phyloP scores from a whole-genome alignment of 2,797 vertebrate species.

The Clamator glandarius region DNA sequence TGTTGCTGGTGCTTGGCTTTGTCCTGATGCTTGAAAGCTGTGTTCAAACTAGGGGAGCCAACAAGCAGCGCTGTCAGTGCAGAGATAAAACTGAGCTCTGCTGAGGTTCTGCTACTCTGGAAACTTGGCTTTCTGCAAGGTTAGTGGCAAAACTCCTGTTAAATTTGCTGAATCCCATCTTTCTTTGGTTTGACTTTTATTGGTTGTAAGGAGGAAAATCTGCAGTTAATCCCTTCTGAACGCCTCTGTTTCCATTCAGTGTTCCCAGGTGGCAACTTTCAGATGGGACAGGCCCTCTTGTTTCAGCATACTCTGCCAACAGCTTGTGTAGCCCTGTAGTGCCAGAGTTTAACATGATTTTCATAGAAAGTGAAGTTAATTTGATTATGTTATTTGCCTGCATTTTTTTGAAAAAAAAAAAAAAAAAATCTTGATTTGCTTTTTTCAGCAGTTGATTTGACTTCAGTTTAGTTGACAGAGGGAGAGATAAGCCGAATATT shows the following conservation, averaged over 20 bases:
- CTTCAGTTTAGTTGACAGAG: neutral
- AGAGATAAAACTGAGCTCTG: neutral
- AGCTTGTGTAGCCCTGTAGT: neutral
- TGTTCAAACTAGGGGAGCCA: neutral
- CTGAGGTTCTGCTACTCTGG: neutral
- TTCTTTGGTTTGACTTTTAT: neutral
- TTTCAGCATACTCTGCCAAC: neutral
- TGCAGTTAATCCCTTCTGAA: neutral
- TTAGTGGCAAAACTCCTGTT: neutral
- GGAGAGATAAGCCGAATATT: neutral
- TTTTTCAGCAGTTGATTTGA: neutral
- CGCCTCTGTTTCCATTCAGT: neutral
- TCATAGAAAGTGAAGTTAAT: neutral
- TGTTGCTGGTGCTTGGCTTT: accelerated
- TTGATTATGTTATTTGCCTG: neutral
- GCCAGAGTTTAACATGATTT: neutral
- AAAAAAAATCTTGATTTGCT: neutral
- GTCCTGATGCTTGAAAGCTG: neutral
- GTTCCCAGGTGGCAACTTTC: neutral
- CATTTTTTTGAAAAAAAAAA: neutral
- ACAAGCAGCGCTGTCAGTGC: neutral
- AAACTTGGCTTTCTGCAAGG: neutral
- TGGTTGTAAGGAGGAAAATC: neutral
- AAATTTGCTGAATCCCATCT: neutral
- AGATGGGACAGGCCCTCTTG: neutral